A percentile compares a stretch with the other conserved stretches of the same genome.
These are phyloP conservation scores for Todiramphus chloris DNA, from an alignment of 2,113 vertebrate species.

Conservation along the genomic window DNA sequence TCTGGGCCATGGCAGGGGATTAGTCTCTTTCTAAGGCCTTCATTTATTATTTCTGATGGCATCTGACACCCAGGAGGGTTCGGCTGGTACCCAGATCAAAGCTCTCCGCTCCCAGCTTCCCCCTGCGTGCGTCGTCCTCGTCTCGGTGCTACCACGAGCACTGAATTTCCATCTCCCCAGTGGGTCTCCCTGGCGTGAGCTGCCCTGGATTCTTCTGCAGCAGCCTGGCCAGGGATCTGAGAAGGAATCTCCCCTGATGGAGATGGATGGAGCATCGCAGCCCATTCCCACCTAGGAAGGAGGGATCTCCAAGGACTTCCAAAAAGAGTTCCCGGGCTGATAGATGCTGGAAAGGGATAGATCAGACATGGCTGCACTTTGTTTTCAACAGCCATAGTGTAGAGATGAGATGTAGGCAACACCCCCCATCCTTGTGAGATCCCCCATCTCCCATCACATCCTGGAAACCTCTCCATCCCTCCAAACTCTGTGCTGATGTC, in stretches of 20 bases:
- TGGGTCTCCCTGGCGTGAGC: neutral
- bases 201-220: neutral
- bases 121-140: rapidly evolving
- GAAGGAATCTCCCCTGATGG: neutral
- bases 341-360: neutral
- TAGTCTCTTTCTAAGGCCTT: neutral
- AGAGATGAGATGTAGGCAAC: neutral
- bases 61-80: neutral
- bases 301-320: neutral
- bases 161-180: neutral
- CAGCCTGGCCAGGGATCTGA: neutral
- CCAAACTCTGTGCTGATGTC: neutral
- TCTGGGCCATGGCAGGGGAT: neutral
- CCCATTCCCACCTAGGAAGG: neutral
- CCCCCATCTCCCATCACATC: neutral
- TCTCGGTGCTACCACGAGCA: neutral
- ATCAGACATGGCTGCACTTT: neutral
- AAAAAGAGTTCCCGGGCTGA: neutral
- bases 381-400: neutral
- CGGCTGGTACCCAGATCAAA: neutral
- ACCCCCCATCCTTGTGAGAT: neutral
- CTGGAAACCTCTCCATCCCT: neutral
- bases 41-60: neutral
- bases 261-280: neutral
- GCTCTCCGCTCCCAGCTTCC: neutral